Conservation (phyloP, 2,888 invertebrate genomes). For the Drosophila gaucha region DNA sequence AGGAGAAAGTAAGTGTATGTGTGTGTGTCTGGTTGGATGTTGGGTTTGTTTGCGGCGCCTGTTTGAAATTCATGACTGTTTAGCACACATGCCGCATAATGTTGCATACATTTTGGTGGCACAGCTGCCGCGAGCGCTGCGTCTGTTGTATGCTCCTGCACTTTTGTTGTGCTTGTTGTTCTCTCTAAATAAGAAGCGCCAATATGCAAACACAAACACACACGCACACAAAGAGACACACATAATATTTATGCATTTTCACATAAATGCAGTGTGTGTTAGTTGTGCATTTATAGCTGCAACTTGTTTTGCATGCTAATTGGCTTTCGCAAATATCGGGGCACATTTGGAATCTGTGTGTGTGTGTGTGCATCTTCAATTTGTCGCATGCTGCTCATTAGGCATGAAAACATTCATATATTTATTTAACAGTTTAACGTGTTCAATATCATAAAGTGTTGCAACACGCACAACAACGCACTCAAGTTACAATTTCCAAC, state of each 20-base stretch:
- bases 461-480: slow-evolving; percentile 1
- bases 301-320: slow-evolving; percentile 79
- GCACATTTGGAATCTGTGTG: background rate
- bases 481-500: background rate
- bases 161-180: slow-evolving; percentile 28
- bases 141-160: slow-evolving; percentile 22
- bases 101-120: slow-evolving; percentile 72
- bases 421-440: slow-evolving; percentile 37
- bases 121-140: slow-evolving; percentile 51
- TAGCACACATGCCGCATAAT: slow-evolving; percentile 79
- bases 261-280: slow-evolving; percentile 57
- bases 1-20: background rate
- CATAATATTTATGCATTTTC: slow-evolving; percentile 69
- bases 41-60: slow-evolving; percentile 54
- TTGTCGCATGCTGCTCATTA: slow-evolving; percentile 65
- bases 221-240: slow-evolving; percentile 10
- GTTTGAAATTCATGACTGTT: slow-evolving; percentile 79
- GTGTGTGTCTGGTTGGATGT: slow-evolving; percentile 10
- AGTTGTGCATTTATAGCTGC: slow-evolving; percentile 67
- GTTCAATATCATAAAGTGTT: slow-evolving; percentile 27
- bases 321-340: slow-evolving; percentile 41
- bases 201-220: slow-evolving; percentile 43
- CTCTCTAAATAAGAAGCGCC: slow-evolving; percentile 62
- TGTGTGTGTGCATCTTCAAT: slow-evolving; percentile 35
- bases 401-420: slow-evolving; percentile 37